Conservation (phyloP, 2,797 vertebrate genomes). For the Manis javanica region DNA sequence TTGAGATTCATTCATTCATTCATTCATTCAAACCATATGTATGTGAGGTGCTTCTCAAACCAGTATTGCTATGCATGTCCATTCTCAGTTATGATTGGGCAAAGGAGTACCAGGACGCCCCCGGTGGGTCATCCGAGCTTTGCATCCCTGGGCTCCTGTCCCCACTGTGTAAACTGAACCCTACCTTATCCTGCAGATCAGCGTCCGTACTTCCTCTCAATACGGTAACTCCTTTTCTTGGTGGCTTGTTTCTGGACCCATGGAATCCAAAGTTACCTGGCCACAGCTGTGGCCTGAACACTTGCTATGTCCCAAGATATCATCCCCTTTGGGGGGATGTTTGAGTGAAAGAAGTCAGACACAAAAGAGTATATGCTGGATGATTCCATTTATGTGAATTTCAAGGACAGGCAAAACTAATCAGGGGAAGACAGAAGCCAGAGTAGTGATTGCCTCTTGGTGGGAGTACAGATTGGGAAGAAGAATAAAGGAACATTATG, state of each 20-base stretch:
- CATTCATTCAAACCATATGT: not conserved
- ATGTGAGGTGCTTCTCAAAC: not conserved
- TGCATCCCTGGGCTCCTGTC: not conserved
- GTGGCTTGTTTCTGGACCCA: not conserved
- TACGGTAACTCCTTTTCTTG: not conserved
- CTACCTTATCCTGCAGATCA: not conserved
- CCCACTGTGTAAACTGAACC: too few species aligned
- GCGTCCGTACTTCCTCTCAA: not conserved
- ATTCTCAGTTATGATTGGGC: not conserved
- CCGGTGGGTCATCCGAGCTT: accelerated
- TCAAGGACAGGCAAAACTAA: not conserved
- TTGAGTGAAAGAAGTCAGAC: not conserved
- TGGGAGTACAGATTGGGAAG: not conserved
- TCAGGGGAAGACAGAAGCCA: not conserved
- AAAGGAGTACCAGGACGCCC: not conserved
- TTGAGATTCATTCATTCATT: not conserved
- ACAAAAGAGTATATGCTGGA: not conserved
- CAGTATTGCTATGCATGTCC: too few species aligned
- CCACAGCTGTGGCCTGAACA: not conserved
- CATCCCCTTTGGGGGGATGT: not conserved
- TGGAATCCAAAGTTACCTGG: not conserved
- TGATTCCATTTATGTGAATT: not conserved
- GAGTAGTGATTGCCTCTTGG: not conserved
- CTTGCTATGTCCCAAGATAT: not conserved
- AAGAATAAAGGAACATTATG: not conserved